Evolutionary conservation across 2,888 invertebrate species (phyloP), one percentile per base, ranked within the genome.

Genomic region (Idaea aversata): DNA sequence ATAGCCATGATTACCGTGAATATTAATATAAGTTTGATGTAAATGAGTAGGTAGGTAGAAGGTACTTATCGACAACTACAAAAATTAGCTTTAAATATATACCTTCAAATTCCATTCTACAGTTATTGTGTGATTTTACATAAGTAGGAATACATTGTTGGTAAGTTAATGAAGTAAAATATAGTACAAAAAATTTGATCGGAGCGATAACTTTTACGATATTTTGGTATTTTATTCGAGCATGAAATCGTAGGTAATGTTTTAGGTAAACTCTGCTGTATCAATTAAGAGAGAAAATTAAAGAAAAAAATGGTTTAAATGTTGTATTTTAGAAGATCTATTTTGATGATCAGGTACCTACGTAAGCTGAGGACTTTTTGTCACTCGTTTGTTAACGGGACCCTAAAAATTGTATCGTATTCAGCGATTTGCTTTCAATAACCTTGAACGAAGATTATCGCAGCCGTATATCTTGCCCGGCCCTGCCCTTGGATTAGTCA

Each of bases 391-490:
- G 47, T 10, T 13, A 10, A 47, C 47, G 13, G 47, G 10, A 47
- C 47, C 47, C 10, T 47, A 64, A 78, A 82, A 74, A 71, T 77
- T 77, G 76, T 77, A 75, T 76, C 76, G 74, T 77, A 77, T 80
- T 84, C 81, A 85, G 84, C 83, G 77, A 83, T 83, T 83, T 77
- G 74, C 83, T 81, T 85, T 81, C 79, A 80, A 75, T 74, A 72
- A 75, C 80, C 81, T 82, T 78, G 78, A 83, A 78, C 80, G 78
- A 78, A 84, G 86, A 88, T 88, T 86, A 88, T 86, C 87, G 77
- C 75, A 76, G 77, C 73, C 79, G 77, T 86, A 81, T 82, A 84
- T 85, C 83, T 82, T 78, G 73, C 74, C 76, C 73, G 76, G 71
- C 78, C 79, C 74, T 77, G 77, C 75, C 78, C 76, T 77, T 76